A percentile compares a stretch with the other conserved stretches of the same genome.
These are phyloP conservation scores for Drosophila incognita DNA, from an alignment of 2,888 invertebrate species.

Conservation along the genomic window DNA sequence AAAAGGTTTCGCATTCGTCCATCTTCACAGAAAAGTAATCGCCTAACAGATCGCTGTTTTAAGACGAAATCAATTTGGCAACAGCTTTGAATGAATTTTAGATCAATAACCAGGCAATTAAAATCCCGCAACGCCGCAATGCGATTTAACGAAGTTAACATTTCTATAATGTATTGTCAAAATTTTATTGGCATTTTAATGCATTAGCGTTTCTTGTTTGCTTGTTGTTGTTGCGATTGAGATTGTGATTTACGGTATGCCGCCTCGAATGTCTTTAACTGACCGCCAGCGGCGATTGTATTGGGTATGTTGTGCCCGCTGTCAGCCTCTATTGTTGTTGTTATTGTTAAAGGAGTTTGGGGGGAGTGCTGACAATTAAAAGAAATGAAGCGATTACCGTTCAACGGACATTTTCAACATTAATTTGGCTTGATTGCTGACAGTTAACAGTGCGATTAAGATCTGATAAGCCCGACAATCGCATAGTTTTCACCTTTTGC, in stretches of 20 bases:
- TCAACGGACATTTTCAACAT: constrained; percentile 42
- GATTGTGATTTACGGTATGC: constrained; percentile 75
- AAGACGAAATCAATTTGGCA: constrained; percentile 39
- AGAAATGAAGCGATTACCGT: constrained; percentile 55
- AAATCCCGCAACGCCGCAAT: constrained; percentile 47
- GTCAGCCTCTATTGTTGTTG: constrained; percentile 26
- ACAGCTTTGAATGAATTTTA: constrained; percentile 47
- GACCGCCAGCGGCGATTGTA: constrained; percentile 47
- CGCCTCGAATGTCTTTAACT: constrained; percentile 49
- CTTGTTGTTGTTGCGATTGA: constrained; percentile 14
- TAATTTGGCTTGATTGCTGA: constrained; percentile 61
- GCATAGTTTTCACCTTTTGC: constrained; percentile 73
- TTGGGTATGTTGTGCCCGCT: constrained; percentile 39
- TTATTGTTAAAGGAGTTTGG: neutral
- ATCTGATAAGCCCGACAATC: constrained; percentile 47
- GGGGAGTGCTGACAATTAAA: constrained; percentile 63
- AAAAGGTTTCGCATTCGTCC: neutral
- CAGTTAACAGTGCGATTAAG: constrained; percentile 57
- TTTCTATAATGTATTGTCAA: constrained; percentile 77
- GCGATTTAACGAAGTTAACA: constrained; percentile 71
- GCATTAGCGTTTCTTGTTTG: constrained; percentile 23
- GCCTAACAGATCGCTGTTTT: constrained; percentile 65
- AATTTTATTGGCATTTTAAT: constrained; percentile 73
- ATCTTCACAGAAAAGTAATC: constrained; percentile 16
- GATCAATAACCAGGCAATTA: constrained; percentile 71